Base-by-base conservation (phyloP, 2,797 vertebrate species). In the Fringilla coelebs region DNA sequence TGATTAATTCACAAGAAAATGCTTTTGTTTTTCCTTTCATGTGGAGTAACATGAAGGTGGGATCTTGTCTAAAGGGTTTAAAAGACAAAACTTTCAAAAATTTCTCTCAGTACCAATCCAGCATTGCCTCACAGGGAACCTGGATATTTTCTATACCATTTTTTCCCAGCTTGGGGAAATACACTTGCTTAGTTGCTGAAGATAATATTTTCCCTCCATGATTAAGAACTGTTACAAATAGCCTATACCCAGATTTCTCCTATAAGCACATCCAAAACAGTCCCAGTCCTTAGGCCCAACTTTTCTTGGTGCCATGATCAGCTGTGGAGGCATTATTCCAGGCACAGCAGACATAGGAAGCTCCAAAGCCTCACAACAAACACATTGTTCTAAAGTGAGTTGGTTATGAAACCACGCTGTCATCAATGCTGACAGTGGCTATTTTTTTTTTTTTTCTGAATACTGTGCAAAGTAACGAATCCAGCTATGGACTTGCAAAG, bases 391-490 rank as follows among this genome's bases (percentile, higher is more conserved):
- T 80, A 62, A 67, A 89, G 22, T 31, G 49, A 92, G 48, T 85
- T 89, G 85, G 74, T 88, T 93, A 89, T 18, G 48, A 91, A 96
- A 87, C 70, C 80, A 76, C 31, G 10, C 26, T 85, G 85, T 85
- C 89, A 95, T 83, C 72, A 26, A 32, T 85, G 91, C 95, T 95
- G 94, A 96, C 82, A 83, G 85, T 70, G 54, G 70, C 48, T 90
- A 62, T 26, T 55, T 46, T 26, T 24, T 1, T 88, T 94, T 32
- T 1, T 40, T 92, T 93, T 61, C 76, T 93, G 88, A 92, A 93
- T 60, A 61, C 51, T 62, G 63, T 89, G 74, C 83, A 77, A 88
- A 96, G 89, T 84, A 94, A 95, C 86, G 88, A 97, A 88, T 96
- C 84, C 70, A 76, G 71, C 91, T 70, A 62, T 40, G 61, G 89